Base-by-base conservation (phyloP, 2,797 vertebrate species). In the Pipistrellus nathusii region DNA sequence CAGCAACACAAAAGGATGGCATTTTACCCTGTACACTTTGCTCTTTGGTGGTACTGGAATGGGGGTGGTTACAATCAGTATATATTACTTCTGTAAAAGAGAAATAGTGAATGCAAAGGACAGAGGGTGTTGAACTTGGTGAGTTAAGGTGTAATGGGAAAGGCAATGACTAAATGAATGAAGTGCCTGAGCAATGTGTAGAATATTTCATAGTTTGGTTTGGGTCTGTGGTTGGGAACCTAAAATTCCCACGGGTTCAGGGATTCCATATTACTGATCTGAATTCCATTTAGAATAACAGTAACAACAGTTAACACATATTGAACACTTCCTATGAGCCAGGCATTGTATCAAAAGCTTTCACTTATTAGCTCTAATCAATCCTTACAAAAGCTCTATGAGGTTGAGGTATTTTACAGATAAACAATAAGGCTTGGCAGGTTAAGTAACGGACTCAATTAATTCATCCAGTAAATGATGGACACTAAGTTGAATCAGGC, bases 251-350 rank as follows among this genome's bases (percentile, higher is more conserved):
- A 44, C 30, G 18, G 57, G 48, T 62, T 32, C 27, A 66, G 75
- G 73, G 32, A n/a, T 18, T 90, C n/a, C 64, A 27, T 25, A 59
- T 55, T 73, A 85, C 3, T 80, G 64, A 86, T 89, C 53, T 73
- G 44, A 69, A 76, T 68, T 55, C 46, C 46, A 53, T 64, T 93
- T 44, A 91, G 81, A 89, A 94, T 77, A 88, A 53, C 12, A 68
- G 59, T 38, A 41, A 17, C 35, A 75, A 94, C 18, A 89, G 68
- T 69, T 92, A 38, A 83, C 41, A 83, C 21, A 69, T 13, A 53
- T 8, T 23, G 76, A 77, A 55, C 23, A 51, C 8, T 27, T 90
- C 55, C 41, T 76, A 53, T 2, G 80, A 59, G 64, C 46, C 57
- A 71, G 38, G 25, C 30, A 68, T 7, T 75, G 6, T 57, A 88